Evolutionary conservation across 2,113 vertebrate genomes (phyloP), one percentile per base, ranked within the genome.

Genomic region (Alligator mississippiensis): DNA sequence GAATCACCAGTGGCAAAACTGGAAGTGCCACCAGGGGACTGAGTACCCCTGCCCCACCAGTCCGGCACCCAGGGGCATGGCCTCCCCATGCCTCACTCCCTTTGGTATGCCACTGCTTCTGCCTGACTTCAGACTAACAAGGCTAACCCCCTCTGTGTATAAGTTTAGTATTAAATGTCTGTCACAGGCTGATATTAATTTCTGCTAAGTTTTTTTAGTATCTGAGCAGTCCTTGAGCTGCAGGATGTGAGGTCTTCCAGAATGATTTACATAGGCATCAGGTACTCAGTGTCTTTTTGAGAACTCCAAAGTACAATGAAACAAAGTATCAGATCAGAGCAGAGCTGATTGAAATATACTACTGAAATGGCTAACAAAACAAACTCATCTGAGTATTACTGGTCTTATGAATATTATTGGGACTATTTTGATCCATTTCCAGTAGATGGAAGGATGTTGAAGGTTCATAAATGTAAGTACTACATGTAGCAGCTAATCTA

Each of bases 381-480:
- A 38, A 96, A 96, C 24, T 28, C 92, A 60, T 96, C 97, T 2
- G 59, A 89, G 19, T 97, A 96, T 12, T 96, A 97, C 88, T 97
- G 97, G 96, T 96, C 83, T 3, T 99, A 98, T 1, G 98, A 99
- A 84, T 99, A 99, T 91, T 99, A 99, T 27, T 98, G 98, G 92
- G 98, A 98, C 96, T 99, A 99, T 63, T 54, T 99, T 62, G 99
- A 99, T 92, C 98, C 98, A 28, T 92, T 98, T 59, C 96, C 98
- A 2, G 99, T 99, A 93, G 98, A 99, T 34, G 98, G 98, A 89
- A 98, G 96, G 95, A 98, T 98, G 87, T 94, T 99, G 88, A 97
- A 97, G 89, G 98, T 98, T 95, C 98, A 99, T 94, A 99, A 99
- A 98, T 98, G 99, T 99, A 97, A 99, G 99, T 98, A 93, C 38